Evolutionary conservation across 2,888 invertebrate genomes (phyloP).

Genomic region (Drosophila multiciliata): DNA sequence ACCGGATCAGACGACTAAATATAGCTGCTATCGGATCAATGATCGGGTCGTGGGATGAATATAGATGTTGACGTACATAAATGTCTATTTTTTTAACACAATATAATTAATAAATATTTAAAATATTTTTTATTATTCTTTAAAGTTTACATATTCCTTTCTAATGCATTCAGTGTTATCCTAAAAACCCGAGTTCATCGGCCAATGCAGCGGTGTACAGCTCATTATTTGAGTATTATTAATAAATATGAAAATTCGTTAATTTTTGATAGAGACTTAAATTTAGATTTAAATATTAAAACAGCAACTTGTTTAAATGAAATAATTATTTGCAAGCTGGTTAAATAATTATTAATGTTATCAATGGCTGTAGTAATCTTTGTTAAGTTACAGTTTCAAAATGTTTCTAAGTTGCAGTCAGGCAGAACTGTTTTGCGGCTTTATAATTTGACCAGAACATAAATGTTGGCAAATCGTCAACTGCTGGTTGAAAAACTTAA

Average conservation of each 20-base stretch:
- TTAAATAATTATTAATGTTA: neutral
- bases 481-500: slow-evolving; percentile 57
- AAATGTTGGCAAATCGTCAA: slow-evolving; percentile 19
- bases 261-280: too few species aligned
- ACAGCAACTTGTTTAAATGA: neutral
- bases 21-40: too few species aligned
- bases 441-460: slow-evolving; percentile 39
- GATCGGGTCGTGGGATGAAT: too few species aligned
- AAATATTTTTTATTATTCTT: neutral
- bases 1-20: too few species aligned
- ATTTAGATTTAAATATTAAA: too few species aligned
- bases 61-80: too few species aligned
- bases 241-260: too few species aligned
- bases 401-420: slow-evolving; percentile 5
- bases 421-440: slow-evolving; percentile 32
- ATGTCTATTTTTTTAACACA: neutral
- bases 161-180: neutral
- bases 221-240: too few species aligned
- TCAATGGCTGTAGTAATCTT: neutral
- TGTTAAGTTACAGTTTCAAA: neutral
- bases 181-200: neutral
- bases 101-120: neutral
- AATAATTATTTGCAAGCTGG: neutral
- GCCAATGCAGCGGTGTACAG: neutral
- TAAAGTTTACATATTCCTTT: neutral